Conservation (phyloP, 1,140 invertebrate species). For the Octopus sinensis region DNA sequence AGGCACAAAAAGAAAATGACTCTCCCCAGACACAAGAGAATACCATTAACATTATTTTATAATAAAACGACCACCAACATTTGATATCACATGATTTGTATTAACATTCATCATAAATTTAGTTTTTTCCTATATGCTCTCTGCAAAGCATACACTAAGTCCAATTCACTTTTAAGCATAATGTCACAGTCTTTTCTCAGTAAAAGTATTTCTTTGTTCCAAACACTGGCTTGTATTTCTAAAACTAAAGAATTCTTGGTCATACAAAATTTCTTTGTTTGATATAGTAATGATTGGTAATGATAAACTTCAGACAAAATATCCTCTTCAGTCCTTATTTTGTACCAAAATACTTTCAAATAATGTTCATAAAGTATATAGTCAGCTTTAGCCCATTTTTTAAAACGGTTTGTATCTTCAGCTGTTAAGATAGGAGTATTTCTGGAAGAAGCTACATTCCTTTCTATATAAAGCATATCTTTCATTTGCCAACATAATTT, state of each 20-base stretch:
- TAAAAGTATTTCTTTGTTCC: background rate
- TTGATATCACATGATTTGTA: no score
- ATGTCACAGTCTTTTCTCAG: background rate
- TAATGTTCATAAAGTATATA: slow-evolving; percentile 30
- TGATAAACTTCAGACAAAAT: slow-evolving; percentile 20
- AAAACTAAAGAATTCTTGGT: background rate
- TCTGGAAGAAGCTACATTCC: slow-evolving; percentile 17
- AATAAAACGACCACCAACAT: no score
- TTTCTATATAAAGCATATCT: slow-evolving; percentile 51
- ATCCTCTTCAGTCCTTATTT: slow-evolving; percentile 9
- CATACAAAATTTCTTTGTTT: background rate
- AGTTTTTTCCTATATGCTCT: background rate
- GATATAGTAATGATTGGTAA: background rate
- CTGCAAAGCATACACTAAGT: background rate
- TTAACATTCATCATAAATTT: no score
- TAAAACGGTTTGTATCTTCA: slow-evolving; percentile 10
- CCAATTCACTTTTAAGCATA: background rate
- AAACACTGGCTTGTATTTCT: background rate
- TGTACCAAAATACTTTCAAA: slow-evolving; percentile 19
- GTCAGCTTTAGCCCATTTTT: slow-evolving; percentile 23
- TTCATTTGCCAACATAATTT: slow-evolving; percentile 60
- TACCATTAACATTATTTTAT: no score
- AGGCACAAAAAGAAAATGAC: no score
- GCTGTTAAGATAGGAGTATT: slow-evolving; percentile 8
- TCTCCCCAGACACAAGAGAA: no score